Evolutionary conservation across 2,113 vertebrate species (phyloP).

Genomic region (Hemiscyllium ocellatum): DNA sequence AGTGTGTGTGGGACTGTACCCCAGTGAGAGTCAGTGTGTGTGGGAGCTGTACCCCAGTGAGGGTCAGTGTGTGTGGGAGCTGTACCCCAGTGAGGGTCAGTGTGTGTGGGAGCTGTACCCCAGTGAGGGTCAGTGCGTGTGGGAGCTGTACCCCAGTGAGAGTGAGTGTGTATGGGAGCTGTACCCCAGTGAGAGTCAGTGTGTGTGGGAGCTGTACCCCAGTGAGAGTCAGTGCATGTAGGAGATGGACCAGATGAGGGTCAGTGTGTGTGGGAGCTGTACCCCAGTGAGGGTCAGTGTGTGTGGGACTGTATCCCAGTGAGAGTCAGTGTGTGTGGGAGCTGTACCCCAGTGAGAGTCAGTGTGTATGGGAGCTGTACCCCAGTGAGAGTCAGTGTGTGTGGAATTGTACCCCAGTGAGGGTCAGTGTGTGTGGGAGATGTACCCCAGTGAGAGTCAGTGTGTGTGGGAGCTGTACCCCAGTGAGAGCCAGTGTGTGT

Average conservation of each 20-base stretch:
- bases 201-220: background rate
- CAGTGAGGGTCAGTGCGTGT: background rate
- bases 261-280: background rate
- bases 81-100: background rate
- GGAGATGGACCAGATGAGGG: background rate
- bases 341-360: background rate
- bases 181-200: background rate
- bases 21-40: background rate
- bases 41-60: background rate
- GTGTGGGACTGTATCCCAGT: background rate
- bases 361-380: background rate
- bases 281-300: background rate
- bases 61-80: background rate
- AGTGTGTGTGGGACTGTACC: background rate
- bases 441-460: background rate
- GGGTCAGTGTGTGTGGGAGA: background rate
- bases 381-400: background rate
- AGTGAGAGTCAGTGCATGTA: background rate
- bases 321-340: background rate
- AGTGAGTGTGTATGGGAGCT: background rate
- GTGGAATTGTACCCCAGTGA: background rate
- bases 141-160: background rate
- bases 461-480: background rate
- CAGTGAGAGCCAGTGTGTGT: background rate
- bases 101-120: background rate